Percentiles rank a stretch among this genome's conserved stretches.
Evolutionary conservation across 2,888 invertebrate species (phyloP).

Genomic region (Sminthurides aquaticus): DNA sequence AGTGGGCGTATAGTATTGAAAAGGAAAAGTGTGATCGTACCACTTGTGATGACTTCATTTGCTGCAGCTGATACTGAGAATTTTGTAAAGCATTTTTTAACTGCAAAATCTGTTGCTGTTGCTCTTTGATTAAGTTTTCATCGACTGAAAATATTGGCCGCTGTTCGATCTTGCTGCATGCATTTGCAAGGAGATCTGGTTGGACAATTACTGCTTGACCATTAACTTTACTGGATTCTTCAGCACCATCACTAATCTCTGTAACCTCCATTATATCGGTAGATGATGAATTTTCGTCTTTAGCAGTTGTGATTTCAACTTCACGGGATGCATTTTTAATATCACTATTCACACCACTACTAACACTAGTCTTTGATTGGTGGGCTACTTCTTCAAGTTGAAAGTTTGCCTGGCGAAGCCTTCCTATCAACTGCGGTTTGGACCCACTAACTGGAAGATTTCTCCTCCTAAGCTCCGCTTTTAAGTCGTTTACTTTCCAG

Average conservation of each 20-base stretch:
- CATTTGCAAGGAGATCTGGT: background rate
- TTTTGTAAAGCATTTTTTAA: slow-evolving; percentile 71
- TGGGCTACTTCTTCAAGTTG: slow-evolving; percentile 11
- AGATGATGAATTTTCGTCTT: slow-evolving; percentile 25
- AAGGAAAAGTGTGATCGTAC: too few species aligned
- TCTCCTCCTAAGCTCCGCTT: slow-evolving; percentile 85
- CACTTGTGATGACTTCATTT: slow-evolving; percentile 34
- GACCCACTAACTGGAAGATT: slow-evolving; percentile 92
- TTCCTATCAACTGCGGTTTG: slow-evolving; percentile 88
- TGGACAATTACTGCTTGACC: background rate
- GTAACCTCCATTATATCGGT: slow-evolving; percentile 35
- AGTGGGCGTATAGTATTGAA: too few species aligned
- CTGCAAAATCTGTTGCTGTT: slow-evolving; percentile 79
- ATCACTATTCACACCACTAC: background rate
- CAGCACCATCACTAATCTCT: slow-evolving; percentile 10
- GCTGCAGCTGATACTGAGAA: slow-evolving; percentile 66
- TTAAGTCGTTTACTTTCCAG: slow-evolving; percentile 73
- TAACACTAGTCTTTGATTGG: too few species aligned
- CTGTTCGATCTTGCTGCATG: background rate
- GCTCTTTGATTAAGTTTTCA: slow-evolving; percentile 60
- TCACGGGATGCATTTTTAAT: background rate
- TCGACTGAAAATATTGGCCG: background rate
- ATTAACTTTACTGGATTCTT: background rate
- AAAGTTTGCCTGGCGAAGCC: slow-evolving; percentile 55
- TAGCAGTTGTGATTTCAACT: slow-evolving; percentile 17